These are phyloP conservation scores for Gopherus flavomarginatus DNA, from an alignment of 2,113 vertebrate species.

Conservation along the genomic window DNA sequence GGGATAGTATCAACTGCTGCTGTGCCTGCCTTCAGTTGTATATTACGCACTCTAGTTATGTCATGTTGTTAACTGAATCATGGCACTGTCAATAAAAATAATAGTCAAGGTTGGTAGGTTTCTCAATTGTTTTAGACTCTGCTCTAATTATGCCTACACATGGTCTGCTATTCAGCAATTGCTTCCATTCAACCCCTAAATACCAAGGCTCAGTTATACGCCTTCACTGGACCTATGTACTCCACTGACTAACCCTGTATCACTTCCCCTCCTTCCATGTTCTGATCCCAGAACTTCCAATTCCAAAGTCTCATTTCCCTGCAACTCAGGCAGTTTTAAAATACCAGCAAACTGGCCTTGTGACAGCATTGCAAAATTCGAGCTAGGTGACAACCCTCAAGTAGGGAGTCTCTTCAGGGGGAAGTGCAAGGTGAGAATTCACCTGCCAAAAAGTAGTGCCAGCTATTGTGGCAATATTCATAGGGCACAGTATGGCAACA, in stretches of 20 bases:
- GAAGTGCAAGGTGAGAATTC: not conserved
- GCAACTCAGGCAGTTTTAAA: not conserved
- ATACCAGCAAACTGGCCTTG: rapidly evolving
- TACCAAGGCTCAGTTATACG: not conserved
- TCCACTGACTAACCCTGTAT: not conserved
- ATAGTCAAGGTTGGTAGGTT: slow-evolving; percentile 2
- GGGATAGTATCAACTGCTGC: slow-evolving; percentile 1
- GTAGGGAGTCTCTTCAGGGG: rapidly evolving
- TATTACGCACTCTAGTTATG: slow-evolving; percentile 15
- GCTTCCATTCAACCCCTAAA: not conserved
- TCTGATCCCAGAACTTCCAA: rapidly evolving
- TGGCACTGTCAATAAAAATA: slow-evolving; percentile 45
- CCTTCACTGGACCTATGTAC: not conserved
- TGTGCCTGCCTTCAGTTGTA: slow-evolving; percentile 8
- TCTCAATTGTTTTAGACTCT: slow-evolving; percentile 36
- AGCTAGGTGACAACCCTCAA: not conserved
- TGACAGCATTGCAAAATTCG: not conserved
- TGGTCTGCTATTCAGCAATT: not conserved
- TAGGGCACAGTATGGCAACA: not conserved
- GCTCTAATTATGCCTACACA: slow-evolving; percentile 16
- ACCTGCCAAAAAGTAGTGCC: rapidly evolving
- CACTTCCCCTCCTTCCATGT: rapidly evolving
- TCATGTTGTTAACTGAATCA: slow-evolving; percentile 38
- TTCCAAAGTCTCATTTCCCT: not conserved
- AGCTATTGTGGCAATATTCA: not conserved